Base-by-base conservation (phyloP, 2,797 vertebrate genomes). In the Gymnocypris eckloni region DNA sequence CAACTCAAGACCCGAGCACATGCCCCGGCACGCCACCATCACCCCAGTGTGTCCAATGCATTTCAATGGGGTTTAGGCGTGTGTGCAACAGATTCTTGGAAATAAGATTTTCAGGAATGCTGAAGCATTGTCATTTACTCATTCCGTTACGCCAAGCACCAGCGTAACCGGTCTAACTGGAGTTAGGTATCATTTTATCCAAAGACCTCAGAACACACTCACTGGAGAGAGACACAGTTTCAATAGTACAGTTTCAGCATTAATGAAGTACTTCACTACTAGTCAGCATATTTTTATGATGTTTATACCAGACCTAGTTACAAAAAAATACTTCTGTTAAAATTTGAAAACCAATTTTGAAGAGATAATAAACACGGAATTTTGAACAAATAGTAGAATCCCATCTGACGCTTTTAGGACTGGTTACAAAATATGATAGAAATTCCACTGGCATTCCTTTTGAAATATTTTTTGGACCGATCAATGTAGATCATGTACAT, bases 1-100 rank as follows among this genome's bases (percentile, higher is more conserved):
- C 22, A 10, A 78, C 85, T 82, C 85, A 77, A 76, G 67, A 67
- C 71, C 48, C 20, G 12, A 83, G 56, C 79, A 81, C 83, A 82
- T 79, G 87, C 56, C 37, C 16, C 52, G 56, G 45, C 83, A 85
- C 7, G 83, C 77, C 77, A 64, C 77, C 84, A 79, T 71, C 64
- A 52, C 52, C 52, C 25, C 77, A 39, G 66, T 33, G 66, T 78
- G 69, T 28, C 15, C 11, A 22, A 45, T 15, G 39, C 52, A 79
- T 73, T 33, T 50, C 79, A 69, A 20, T 52, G 54, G 18, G 39
- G 72, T 43, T 50, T 54, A 50, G 52, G 70, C 28, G 48, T 76
- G 56, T 82, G 83, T 66, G 54, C 22, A 77, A 59, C 4, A 37
- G 28, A 56, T 39, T 16, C 7, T 67, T 50, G 48, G 61, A 67